A percentile compares a stretch with the other conserved stretches of the same genome.
Conservation (phyloP, 2,797 vertebrate species). For the Danio aesculapii region DNA sequence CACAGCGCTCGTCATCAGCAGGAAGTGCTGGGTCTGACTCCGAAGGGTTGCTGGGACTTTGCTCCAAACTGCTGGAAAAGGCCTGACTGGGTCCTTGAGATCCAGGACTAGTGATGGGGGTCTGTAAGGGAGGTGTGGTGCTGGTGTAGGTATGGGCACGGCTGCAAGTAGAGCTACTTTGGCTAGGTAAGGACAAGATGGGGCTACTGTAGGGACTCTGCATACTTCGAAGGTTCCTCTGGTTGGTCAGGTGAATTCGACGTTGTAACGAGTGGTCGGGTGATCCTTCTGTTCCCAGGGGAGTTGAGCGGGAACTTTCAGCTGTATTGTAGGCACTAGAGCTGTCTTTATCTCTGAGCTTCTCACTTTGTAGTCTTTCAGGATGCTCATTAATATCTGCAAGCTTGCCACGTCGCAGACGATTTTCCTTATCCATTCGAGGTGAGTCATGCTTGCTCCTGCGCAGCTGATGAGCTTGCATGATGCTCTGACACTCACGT, state of each 20-base stretch:
- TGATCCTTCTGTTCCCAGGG: conserved; percentile 85
- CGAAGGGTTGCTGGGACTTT: conserved; percentile 79
- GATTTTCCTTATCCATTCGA: conserved; percentile 71
- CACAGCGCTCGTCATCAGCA: conserved; percentile 81
- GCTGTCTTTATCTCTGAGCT: conserved; percentile 89
- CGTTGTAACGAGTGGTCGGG: conserved; percentile 88
- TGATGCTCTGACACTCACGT: conserved; percentile 95
- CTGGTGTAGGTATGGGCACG: conserved; percentile 64
- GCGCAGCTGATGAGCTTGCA: conserved; percentile 91
- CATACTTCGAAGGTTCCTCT: conserved; percentile 87
- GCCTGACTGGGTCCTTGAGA: conserved; percentile 56
- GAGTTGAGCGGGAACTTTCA: conserved; percentile 92
- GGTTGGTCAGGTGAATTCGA: conserved; percentile 88
- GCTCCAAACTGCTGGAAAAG: conserved; percentile 77
- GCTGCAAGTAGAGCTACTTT: conserved; percentile 60
- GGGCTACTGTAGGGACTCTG: conserved; percentile 42
- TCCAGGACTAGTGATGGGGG: conserved; percentile 69
- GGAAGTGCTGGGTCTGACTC: conserved; percentile 79
- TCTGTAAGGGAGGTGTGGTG: conserved; percentile 61
- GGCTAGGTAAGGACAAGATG: conserved; percentile 60
- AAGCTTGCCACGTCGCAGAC: conserved; percentile 79
- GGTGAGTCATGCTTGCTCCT: conserved; percentile 71
- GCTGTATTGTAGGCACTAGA: conserved; percentile 97
- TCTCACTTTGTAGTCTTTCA: conserved; percentile 82
- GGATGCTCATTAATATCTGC: conserved; percentile 90